Conservation (phyloP, 2,888 invertebrate genomes). For the Tipula unca region DNA sequence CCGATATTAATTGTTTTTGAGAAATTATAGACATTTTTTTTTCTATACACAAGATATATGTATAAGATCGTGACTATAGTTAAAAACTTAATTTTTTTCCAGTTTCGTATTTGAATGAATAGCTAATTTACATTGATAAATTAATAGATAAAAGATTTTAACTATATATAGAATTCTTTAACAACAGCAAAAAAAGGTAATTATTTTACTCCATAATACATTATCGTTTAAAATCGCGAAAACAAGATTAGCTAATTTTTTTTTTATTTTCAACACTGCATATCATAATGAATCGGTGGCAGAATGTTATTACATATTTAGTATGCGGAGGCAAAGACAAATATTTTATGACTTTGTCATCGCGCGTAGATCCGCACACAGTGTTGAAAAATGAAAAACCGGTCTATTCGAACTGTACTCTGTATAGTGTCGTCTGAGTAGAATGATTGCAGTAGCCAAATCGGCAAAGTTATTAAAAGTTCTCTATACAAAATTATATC, state of each 20-base stretch:
- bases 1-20: not conserved
- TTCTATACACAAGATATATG: not conserved
- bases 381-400: too few species aligned
- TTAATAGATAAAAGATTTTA: conserved; percentile 8
- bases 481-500: too few species aligned
- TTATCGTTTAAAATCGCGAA: not conserved
- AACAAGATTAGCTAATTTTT: not conserved
- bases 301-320: not conserved
- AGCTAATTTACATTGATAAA: conserved; percentile 14
- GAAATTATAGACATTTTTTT: not conserved
- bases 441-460: too few species aligned
- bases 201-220: not conserved
- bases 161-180: not conserved
- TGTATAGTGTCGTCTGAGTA: too few species aligned
- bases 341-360: not conserved
- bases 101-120: not conserved
- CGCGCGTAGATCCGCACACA: not conserved
- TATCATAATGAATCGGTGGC: not conserved
- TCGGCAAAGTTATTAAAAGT: too few species aligned
- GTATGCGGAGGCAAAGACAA: not conserved
- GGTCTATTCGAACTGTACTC: too few species aligned
- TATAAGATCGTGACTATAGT: conserved; percentile 3
- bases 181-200: not conserved
- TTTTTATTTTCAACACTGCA: not conserved
- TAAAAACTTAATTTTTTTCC: not conserved